These are phyloP conservation scores for Todus mexicanus DNA, from an alignment of 2,797 vertebrate genomes.

Conservation along the genomic window DNA sequence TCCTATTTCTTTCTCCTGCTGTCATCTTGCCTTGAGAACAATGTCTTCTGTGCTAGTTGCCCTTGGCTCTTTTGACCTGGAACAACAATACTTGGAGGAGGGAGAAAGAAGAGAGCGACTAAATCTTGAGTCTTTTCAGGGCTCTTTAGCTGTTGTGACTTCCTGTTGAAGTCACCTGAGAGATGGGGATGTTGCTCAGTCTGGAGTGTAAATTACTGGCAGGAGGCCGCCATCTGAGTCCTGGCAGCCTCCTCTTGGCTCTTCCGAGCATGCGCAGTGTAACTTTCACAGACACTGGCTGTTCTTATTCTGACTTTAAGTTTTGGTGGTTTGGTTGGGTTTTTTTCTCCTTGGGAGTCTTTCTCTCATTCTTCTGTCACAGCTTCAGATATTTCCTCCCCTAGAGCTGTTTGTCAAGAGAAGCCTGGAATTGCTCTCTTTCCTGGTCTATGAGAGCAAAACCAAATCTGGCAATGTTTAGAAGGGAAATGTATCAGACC, in stretches of 20 bases:
- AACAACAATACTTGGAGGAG: constrained; percentile 14
- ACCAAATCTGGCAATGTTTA: constrained; percentile 12
- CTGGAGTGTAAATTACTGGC: not conserved
- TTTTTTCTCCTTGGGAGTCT: not conserved
- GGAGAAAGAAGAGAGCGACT: not conserved
- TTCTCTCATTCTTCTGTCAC: not conserved
- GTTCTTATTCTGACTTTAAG: not conserved
- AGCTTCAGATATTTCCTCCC: not conserved
- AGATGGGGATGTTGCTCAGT: not conserved
- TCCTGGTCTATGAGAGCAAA: not conserved
- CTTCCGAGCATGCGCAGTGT: not conserved
- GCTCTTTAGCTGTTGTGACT: not conserved
- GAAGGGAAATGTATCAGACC: constrained; percentile 43
- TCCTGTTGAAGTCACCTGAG: not conserved
- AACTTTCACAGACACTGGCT: not conserved
- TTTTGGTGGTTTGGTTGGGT: not conserved
- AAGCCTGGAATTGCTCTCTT: not conserved
- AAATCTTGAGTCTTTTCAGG: not conserved
- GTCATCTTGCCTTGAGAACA: constrained; percentile 52
- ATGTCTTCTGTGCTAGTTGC: constrained; percentile 24
- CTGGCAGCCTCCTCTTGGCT: not conserved
- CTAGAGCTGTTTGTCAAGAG: constrained; percentile 23
- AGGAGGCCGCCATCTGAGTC: not conserved
- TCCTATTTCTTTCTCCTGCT: constrained; percentile 49
- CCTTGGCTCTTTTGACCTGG: constrained; percentile 49